phyloP scores from a whole-genome alignment of 2,888 invertebrate species.

The Drosophila borealis region DNA sequence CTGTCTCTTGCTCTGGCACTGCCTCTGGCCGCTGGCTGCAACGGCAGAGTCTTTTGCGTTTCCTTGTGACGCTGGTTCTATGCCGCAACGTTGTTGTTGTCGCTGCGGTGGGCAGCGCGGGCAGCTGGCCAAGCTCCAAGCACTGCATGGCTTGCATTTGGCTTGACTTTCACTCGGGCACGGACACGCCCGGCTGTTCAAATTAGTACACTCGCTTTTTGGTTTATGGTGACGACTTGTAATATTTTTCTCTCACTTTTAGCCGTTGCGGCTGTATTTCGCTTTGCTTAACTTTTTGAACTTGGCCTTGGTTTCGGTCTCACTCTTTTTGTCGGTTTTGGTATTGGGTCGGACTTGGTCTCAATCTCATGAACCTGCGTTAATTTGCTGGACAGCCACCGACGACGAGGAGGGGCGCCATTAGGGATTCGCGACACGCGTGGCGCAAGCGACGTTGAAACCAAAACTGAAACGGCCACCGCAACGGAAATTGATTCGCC shows the following conservation, averaged over 20 bases:
- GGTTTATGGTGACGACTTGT: slow-evolving; percentile 7
- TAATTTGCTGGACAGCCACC: slow-evolving; percentile 45
- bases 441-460: slow-evolving; percentile 74
- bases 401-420: slow-evolving; percentile 57
- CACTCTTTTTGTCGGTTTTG: neutral
- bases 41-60: slow-evolving; percentile 69
- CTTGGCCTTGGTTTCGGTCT: slow-evolving; percentile 4
- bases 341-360: slow-evolving; percentile 7
- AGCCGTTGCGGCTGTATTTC: slow-evolving; percentile 7
- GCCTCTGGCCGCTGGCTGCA: slow-evolving; percentile 15
- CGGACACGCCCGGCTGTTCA: slow-evolving; percentile 17
- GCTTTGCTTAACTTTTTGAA: slow-evolving; percentile 22
- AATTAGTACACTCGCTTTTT: slow-evolving; percentile 17
- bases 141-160: slow-evolving; percentile 48
- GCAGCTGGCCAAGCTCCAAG: slow-evolving; percentile 50
- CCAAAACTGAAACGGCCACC: slow-evolving; percentile 78
- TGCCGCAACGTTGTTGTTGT: slow-evolving; percentile 49
- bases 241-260: slow-evolving; percentile 29
- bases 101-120: slow-evolving; percentile 47
- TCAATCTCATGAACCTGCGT: slow-evolving; percentile 45
- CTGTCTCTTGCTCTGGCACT: slow-evolving; percentile 8
- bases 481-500: slow-evolving; percentile 79
- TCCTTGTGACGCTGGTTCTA: slow-evolving; percentile 66
- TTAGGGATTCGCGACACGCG: slow-evolving; percentile 78
- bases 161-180: slow-evolving; percentile 19